Base-by-base conservation (phyloP, 2,113 vertebrate species). In the Callocephalon fimbriatum region DNA sequence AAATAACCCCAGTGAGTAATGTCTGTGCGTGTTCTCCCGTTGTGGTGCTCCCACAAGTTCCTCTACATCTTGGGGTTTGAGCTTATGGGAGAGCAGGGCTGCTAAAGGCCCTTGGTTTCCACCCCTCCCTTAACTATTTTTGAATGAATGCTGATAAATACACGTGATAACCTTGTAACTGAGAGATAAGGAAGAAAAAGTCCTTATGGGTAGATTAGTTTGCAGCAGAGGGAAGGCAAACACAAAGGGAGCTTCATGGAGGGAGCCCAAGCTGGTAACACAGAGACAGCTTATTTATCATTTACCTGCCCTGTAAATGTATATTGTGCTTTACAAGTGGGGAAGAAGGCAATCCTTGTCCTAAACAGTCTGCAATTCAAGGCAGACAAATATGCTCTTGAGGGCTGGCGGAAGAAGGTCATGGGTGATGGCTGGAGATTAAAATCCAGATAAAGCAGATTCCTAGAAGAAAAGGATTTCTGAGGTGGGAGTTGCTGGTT, bases 111-210 rank as follows among this genome's bases (percentile, higher is more conserved):
- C 38, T 95, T 74, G 42, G 59, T 94, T 90, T 91, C 62, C 58
- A 26, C n/a, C 29, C 37, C 53, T 88, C 32, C n/a, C 5, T 44
- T 22, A 72, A 50, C 48, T 68, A 11, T 82, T 76, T 73, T 77
- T 66, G 80, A 42, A 93, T 74, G 78, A 95, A 73, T 54, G 58
- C 40, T 79, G 92, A 93, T 96, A 88, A 92, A 93, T 62, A 40
- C 48, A 79, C 58, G 35, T 22, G 75, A 89, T 90, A 82, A 71
- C 50, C 70, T 95, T 91, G 62, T 86, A 92, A 71, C 37, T 65
- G 50, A 75, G 76, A 94, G 95, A 94, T 91, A 90, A 91, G 12
- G 50, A 87, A 91, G 77, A 83, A 93, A 82, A 84, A 65, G 78
- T 72, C 66, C 66, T 59, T 82, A 38, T 2, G 12, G 44, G 35